Conservation (phyloP, 1,140 invertebrate genomes). For the Drosophila kanapiae region DNA sequence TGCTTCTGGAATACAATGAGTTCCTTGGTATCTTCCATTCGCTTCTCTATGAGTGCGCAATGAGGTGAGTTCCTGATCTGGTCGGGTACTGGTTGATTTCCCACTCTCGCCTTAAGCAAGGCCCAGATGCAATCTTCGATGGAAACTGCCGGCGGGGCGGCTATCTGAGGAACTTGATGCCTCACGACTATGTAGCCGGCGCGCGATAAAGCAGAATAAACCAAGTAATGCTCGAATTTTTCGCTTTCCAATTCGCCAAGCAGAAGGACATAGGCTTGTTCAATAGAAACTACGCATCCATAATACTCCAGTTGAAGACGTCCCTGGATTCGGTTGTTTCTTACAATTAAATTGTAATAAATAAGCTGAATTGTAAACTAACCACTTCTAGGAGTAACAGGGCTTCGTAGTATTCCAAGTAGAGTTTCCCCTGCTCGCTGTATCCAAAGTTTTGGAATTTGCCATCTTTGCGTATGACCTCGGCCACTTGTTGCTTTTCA, state of each 20-base stretch:
- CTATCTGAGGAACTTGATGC: constrained; percentile 31
- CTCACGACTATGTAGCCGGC: constrained; percentile 75
- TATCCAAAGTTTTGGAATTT: constrained; percentile 79
- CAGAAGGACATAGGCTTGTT: constrained; percentile 73
- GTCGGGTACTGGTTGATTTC: constrained; percentile 42
- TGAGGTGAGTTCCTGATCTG: constrained; percentile 43
- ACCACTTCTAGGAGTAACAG: constrained; percentile 78
- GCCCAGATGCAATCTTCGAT: constrained; percentile 72
- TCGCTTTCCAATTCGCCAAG: constrained; percentile 56
- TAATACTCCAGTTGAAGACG: constrained; percentile 73
- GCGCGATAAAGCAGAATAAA: constrained; percentile 70
- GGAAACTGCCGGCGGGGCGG: neutral
- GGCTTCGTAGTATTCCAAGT: constrained; percentile 75
- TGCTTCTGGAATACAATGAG: constrained; percentile 39
- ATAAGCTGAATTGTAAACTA: neutral
- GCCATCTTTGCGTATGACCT: constrained; percentile 72
- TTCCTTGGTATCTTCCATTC: constrained; percentile 44
- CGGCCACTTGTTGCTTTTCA: constrained; percentile 59
- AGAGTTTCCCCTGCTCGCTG: constrained; percentile 52
- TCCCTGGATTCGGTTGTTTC: constrained; percentile 38
- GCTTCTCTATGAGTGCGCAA: constrained; percentile 27
- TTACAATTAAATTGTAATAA: neutral
- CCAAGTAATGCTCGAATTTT: constrained; percentile 70
- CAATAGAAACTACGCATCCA: constrained; percentile 60
- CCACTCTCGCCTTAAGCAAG: constrained; percentile 43